Base-by-base conservation (phyloP, 1,140 invertebrate species). In the Pseudoatta argentina region DNA sequence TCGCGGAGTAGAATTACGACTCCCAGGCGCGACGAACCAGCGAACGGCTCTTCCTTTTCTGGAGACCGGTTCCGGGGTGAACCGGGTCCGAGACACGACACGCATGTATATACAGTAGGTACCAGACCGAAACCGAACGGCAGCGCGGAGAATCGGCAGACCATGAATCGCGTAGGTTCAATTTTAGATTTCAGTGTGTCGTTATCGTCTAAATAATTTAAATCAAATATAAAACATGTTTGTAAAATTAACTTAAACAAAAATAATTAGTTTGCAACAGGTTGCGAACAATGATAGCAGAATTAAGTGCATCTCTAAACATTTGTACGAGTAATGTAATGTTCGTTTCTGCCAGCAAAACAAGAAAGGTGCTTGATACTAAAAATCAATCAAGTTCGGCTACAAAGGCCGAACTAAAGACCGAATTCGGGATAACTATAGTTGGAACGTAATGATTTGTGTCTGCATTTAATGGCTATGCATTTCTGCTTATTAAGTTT, bases 91-190 rank as follows among this genome's bases (percentile, higher is more conserved):
- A 77, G 44, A 24, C 18, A n/a, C 18, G 34, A 51, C 55, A 48
- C 21, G 48, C 21, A 69, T 71, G 51, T 44, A 44, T 3, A 10
- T 44, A 24, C 21, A 71, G 27, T 76, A 77, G 51, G 69, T 90
- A 90, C 89, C 89, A 90, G 89, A 90, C 89, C 79, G 73, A 83
- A 91, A 91, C 86, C 77, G 61, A 86, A 82, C 61, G 77, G 39
- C 72, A 59, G 72, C 61, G 69, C 63, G 27, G 59, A 71, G 48
- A 87, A 71, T 76, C 59, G 61, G 59, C 71, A 76, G 75, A 86
- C 82, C 88, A 55, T 44, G 64, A 87, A 85, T 77, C 64, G 30
- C n/a, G 5, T 5, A 39, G 21, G 59, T 18, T 64, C 39, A 0
- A 66, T 78, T 86, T 89, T 55, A 72, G 27, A 69, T 90, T 79